These are phyloP conservation scores for Gonioctena quinquepunctata DNA, from an alignment of 1,140 invertebrate species.

Conservation along the genomic window DNA sequence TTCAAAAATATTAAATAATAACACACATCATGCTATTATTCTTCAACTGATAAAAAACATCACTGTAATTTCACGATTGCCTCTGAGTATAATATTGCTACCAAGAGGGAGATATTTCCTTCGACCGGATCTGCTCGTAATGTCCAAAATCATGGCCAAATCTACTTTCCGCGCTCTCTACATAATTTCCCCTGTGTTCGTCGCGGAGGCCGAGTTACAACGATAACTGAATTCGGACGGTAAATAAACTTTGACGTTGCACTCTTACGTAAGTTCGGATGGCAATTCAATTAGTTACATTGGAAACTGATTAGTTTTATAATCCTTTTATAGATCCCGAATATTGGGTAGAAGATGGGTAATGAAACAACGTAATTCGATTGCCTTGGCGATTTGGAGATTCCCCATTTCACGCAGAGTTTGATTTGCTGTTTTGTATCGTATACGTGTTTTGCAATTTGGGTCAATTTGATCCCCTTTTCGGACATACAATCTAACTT, in stretches of 20 bases:
- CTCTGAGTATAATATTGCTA: too few relatives aligned
- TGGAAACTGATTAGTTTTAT: background rate
- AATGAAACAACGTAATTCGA: background rate
- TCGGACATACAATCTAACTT: too few relatives aligned
- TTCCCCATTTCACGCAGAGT: background rate
- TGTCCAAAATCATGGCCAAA: conserved; percentile 31
- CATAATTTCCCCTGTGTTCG: conserved; percentile 32
- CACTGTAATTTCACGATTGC: too few relatives aligned
- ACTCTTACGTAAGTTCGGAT: background rate
- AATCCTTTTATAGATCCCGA: background rate
- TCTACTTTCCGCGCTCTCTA: conserved; percentile 25
- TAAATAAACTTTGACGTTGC: background rate
- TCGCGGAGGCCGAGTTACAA: background rate
- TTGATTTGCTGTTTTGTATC: background rate
- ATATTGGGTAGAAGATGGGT: background rate
- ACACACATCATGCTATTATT: too few relatives aligned
- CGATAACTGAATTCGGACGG: conserved; percentile 1
- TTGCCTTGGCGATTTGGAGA: background rate
- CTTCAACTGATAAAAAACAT: too few relatives aligned
- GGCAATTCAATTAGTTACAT: background rate
- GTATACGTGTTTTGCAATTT: background rate
- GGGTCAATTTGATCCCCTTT: too few relatives aligned
- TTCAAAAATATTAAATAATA: too few relatives aligned
- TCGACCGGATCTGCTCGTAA: conserved; percentile 11
- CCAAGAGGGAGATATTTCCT: too few relatives aligned